Evolutionary conservation across 2,888 invertebrate genomes (phyloP).

Genomic region (Camponotus fellah): DNA sequence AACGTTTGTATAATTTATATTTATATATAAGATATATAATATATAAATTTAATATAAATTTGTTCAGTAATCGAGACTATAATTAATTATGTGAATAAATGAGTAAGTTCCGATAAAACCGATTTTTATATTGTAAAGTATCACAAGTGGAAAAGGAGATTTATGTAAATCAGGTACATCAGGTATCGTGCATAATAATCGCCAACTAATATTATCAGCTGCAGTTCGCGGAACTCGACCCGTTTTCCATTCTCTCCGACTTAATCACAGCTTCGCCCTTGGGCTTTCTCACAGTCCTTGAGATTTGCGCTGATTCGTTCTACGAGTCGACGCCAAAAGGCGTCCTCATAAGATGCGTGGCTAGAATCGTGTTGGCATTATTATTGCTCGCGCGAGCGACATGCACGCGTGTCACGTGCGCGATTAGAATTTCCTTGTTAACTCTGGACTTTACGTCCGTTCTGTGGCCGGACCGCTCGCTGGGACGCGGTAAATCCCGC

Average conservation of each 20-base stretch:
- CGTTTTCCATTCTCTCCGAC: conserved; percentile 53
- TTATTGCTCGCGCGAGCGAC: conserved; percentile 60
- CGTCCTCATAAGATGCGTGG: conserved; percentile 55
- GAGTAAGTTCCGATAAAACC: not conserved
- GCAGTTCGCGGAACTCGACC: conserved; percentile 29
- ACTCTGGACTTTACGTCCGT: conserved; percentile 4
- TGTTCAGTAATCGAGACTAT: not conserved
- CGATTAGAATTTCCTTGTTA: conserved; percentile 62
- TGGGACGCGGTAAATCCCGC: not conserved
- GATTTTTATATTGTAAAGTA: conserved; percentile 1
- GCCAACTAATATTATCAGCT: conserved; percentile 48
- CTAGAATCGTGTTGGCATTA: conserved; percentile 60
- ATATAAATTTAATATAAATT: not conserved
- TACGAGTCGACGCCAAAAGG: conserved; percentile 70
- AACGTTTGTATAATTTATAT: not conserved
- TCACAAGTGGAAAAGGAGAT: not conserved
- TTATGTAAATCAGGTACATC: conserved; percentile 7
- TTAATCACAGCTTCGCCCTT: conserved; percentile 62
- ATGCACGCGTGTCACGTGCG: conserved; percentile 66
- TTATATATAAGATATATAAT: not conserved
- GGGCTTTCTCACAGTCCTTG: conserved; percentile 70
- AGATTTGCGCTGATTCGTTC: conserved; percentile 70
- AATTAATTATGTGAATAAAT: not conserved
- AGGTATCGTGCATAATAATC: not conserved
- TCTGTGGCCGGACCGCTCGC: not conserved